Evolutionary conservation across 2,113 vertebrate genomes (phyloP).

Genomic region (Alexandromys fortis): DNA sequence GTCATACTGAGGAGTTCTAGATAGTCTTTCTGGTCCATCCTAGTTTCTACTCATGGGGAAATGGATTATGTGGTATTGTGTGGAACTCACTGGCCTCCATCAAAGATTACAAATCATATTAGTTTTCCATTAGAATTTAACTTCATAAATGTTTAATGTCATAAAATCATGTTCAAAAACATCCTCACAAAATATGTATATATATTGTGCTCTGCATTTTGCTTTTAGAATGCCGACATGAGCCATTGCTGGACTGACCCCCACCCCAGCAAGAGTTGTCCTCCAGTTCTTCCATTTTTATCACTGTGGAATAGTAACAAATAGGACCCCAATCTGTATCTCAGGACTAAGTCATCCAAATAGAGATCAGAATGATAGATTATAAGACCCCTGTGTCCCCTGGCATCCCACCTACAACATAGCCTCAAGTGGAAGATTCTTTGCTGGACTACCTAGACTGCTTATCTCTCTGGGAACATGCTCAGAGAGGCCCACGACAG

Average conservation of each 20-base stretch:
- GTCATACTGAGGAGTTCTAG: neutral
- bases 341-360: neutral
- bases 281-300: neutral
- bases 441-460: neutral
- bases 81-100: neutral
- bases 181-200: neutral
- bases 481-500: fast-evolving
- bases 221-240: neutral
- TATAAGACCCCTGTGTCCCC: too few species aligned
- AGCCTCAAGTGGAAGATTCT: neutral
- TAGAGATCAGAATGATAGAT: neutral
- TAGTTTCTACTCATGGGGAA: neutral
- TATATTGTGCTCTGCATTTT: neutral
- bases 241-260: neutral
- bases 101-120: neutral
- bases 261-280: neutral
- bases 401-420: neutral
- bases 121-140: neutral
- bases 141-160: neutral
- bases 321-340: neutral
- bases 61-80: neutral
- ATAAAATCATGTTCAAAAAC: neutral
- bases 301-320: neutral
- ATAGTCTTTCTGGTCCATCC: neutral
- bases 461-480: neutral